Percentiles rank a stretch among this genome's conserved stretches.
phyloP scores from a whole-genome alignment of 2,888 invertebrate genomes.

The Drosophila limbata region DNA sequence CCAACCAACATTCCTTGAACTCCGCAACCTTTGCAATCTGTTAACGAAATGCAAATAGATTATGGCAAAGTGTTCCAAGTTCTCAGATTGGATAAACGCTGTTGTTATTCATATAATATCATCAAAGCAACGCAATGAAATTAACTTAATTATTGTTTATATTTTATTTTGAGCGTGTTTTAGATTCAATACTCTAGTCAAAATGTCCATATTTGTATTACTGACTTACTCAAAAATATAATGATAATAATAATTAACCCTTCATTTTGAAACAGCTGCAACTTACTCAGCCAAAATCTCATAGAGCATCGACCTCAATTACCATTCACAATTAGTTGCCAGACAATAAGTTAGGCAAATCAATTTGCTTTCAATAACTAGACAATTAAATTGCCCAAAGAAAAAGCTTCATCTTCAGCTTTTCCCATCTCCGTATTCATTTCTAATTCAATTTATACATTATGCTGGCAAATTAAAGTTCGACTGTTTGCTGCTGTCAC shows the following conservation, averaged over 20 bases:
- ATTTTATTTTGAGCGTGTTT: too few species aligned
- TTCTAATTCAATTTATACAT: background rate
- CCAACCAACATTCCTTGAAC: slow-evolving; percentile 30
- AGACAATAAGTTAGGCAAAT: slow-evolving; percentile 17
- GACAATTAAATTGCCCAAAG: background rate
- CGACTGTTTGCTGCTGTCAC: background rate
- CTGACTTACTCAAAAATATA: too few species aligned
- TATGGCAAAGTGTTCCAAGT: background rate
- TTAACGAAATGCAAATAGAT: slow-evolving; percentile 40
- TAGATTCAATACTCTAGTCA: too few species aligned
- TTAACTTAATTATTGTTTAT: background rate
- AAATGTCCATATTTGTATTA: too few species aligned
- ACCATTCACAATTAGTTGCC: slow-evolving; percentile 15
- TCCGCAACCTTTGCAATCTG: slow-evolving; percentile 20
- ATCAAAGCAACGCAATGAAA: background rate
- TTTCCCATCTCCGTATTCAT: background rate
- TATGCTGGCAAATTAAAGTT: slow-evolving; percentile 28
- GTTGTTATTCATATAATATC: background rate
- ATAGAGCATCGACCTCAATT: slow-evolving; percentile 7
- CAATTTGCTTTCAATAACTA: slow-evolving; percentile 8
- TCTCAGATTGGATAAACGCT: background rate
- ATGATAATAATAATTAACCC: background rate
- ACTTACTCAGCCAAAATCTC: background rate
- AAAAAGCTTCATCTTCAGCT: background rate
- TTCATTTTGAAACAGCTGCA: background rate